Evolutionary conservation across 2,888 invertebrate genomes (phyloP), one percentile per base, ranked within the genome.

Genomic region (Gymnocheta viridis): DNA sequence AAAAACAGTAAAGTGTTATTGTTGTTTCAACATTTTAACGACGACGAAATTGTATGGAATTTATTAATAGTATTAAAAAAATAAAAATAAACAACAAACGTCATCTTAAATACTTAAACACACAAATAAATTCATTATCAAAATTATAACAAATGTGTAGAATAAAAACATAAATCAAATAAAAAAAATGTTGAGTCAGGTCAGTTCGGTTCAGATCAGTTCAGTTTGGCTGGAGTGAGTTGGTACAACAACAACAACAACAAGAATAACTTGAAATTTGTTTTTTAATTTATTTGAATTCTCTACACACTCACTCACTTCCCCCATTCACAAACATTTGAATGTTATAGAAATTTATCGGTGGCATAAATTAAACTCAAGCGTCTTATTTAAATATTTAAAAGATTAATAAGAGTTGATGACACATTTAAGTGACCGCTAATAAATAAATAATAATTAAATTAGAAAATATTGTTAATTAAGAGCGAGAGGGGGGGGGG

Each of bases 41-140:
- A 79, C 64, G 70, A 56, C 64, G 72, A 17, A 70, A 78, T 64
- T 54, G 41, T 24, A 24, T 60, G 54, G 35, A 72, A 79, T 79
- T 79, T 64, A 64, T 64, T 64, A 29, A 32, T 49, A 1, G 6
- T 7, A 17, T 0, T n/a, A 49, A 60, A 22, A 58, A 38, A 62
- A 51, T 10, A 73, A 60, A 32, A 73, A 54, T 7, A n/a, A n/a
- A 62, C 41, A 22, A 29, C 41, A 64, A 47, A 49, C 32, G 58
- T n/a, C 27, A 66, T 54, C 62, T 41, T 19, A 56, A 76, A 44
- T 32, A 54, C 32, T 72, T 72, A 41, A 17, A 29, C n/a, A n/a
- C n/a, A n/a, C n/a, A n/a, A 27, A 56, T n/a, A 6, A 38, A 56
- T 62, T 73, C 32, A 14, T 62, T 58, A 77, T 24, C 41, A 41